Base-by-base conservation (phyloP, 2,113 vertebrate genomes). In the Oxygymnocypris stewartii region DNA sequence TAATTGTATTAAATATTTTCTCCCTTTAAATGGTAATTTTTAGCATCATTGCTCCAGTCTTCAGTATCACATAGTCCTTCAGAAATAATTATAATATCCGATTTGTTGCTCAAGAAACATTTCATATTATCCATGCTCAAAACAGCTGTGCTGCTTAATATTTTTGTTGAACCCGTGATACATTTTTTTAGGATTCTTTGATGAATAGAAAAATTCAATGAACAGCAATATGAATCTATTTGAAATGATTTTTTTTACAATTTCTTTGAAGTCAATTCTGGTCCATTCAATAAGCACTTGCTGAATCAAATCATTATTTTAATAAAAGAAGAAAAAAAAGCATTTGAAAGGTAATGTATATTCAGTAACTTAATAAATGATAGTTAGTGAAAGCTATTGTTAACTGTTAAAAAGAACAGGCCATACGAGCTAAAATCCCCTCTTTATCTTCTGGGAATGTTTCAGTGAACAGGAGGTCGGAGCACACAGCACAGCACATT, bases 401-500 rank as follows among this genome's bases (percentile, higher is more conserved):
- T 47, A 12, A 47, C 71, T 42, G 42, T 44, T 8, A 25, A 75
- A 73, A 75, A 75, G 2, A 13, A 37, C 20, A 79, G 4, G 49
- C 31, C 20, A 59, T 3, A 44, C 16, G 47, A 69, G 4, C 47
- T 31, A 71, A 82, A 23, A 61, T 51, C 40, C 25, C 6, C 35
- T 28, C 4, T 83, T 67, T 74, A 51, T 76, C 42, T 80, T 49
- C 6, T 44, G 25, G 13, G 47, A 9, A 18, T 47, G 37, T 71
- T 85, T 57, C n/a, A 74, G 61, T 59, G 47, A 57, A 42, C 67
- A n/a, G 49, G 35, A 80, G 84, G 83, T 77, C 71, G 82, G 35
- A 59, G 59, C 42, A 77, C 18, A 76, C 42, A 25, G 73, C 73
- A 76, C 40, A 65, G 80, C n/a, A 86, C 28, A 63, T 49, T 63